Base-by-base conservation (phyloP, 2,797 vertebrate genomes). In the Miichthys miiuy region DNA sequence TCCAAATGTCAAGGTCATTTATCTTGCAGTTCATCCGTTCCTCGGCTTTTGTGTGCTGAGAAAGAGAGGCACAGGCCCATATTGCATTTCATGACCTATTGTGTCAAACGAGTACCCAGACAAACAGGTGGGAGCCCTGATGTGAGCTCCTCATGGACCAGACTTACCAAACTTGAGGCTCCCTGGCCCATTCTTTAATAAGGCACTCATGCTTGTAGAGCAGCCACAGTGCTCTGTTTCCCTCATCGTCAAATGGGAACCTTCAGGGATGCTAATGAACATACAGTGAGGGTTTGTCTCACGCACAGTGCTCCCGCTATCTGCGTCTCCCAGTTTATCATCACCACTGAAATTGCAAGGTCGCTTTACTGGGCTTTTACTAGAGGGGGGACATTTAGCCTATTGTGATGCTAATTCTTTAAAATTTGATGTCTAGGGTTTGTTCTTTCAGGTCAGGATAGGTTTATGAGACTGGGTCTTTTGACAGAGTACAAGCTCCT, bases 41-140 rank as follows among this genome's bases (percentile, higher is more conserved):
- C 83, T 90, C 85, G 82, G 83, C 91, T 92, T 94, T 94, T 94
- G 90, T 94, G 84, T 72, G 80, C 86, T 83, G 86, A 93, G 90
- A 88, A 88, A 89, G 92, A 89, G 79, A 92, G 84, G 87, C 85
- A 63, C 76, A 81, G 88, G 72, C 74, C 83, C 89, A 94, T 95
- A 96, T 96, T 88, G 74, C 94, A 89, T 97, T 97, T 94, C 94
- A 95, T 92, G 90, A 93, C 91, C 94, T 92, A 95, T 93, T 91
- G 92, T 94, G 93, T 93, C 91, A 77, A 82, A 91, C 89, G 90
- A 89, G 89, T 88, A 92, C 94, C 91, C 93, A 93, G 89, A 94
- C 92, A 95, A 96, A 94, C 96, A 97, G 96, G 96, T 97, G 96
- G 96, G 93, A 95, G 92, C 93, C 95, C 94, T 94, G 95, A 94